Conservation (phyloP, 2,888 invertebrate species). For the Ormyrus thymus region DNA sequence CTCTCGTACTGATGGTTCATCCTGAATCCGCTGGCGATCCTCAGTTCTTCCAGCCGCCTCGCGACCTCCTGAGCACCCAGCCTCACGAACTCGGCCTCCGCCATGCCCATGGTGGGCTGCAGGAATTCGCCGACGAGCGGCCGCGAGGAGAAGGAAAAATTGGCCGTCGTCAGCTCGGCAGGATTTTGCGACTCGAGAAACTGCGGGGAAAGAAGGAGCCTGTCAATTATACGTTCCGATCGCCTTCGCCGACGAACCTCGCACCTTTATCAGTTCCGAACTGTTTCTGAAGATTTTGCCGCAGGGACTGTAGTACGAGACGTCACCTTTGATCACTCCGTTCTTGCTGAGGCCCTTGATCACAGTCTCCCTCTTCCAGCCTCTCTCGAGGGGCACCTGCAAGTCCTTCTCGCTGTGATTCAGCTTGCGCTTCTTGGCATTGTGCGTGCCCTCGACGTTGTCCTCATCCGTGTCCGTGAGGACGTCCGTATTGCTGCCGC, state of each 20-base stretch:
- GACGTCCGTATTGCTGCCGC: constrained; percentile 73
- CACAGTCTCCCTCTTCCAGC: constrained; percentile 95
- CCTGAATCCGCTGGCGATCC: constrained; percentile 81
- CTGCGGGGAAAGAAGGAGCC: constrained; percentile 57
- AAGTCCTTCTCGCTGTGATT: constrained; percentile 72
- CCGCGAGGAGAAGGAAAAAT: constrained; percentile 94
- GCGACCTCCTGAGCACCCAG: constrained; percentile 89
- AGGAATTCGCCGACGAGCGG: constrained; percentile 93
- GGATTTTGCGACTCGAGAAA: constrained; percentile 72
- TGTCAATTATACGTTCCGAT: background rate
- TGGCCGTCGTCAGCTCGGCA: constrained; percentile 85
- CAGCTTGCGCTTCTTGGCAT: constrained; percentile 72
- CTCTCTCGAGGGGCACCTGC: constrained; percentile 75
- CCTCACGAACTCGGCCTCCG: constrained; percentile 84
- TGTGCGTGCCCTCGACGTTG: constrained; percentile 68
- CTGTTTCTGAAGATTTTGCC: constrained; percentile 80
- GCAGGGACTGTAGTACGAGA: constrained; percentile 87
- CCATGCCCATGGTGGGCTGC: constrained; percentile 80
- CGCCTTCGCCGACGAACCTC: constrained; percentile 67
- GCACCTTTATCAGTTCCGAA: constrained; percentile 78
- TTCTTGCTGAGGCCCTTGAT: constrained; percentile 90
- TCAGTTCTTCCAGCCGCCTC: constrained; percentile 80
- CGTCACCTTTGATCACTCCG: constrained; percentile 94
- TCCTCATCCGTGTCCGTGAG: constrained; percentile 73
- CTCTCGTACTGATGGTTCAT: constrained; percentile 72